phyloP scores from a whole-genome alignment of 2,113 vertebrate genomes.

The cat (Felis catus) region F.catus_Fca126_mat1.0 CM031413.1:154375501-154376000 shows the following conservation, averaged over 20 bases:
- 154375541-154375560: neutral
- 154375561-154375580: neutral
- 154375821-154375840: neutral
- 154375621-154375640: neutral
- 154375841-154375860: neutral
- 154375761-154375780: neutral
- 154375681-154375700: neutral
- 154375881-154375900: neutral
- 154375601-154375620: neutral
- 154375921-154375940: neutral
- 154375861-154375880: rapidly evolving
- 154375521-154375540: neutral
- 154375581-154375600: neutral
- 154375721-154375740: neutral
- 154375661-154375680: neutral
- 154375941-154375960: neutral
- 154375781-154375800: neutral
- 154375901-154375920: neutral
- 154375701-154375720: too few species aligned
- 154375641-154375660: neutral
- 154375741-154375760: neutral
- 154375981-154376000: neutral
- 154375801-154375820: rapidly evolving
- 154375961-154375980: neutral
- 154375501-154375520: neutral